Evolutionary conservation across 2,113 vertebrate genomes (phyloP).

Genomic region (Ctenomys sociabilis): DNA sequence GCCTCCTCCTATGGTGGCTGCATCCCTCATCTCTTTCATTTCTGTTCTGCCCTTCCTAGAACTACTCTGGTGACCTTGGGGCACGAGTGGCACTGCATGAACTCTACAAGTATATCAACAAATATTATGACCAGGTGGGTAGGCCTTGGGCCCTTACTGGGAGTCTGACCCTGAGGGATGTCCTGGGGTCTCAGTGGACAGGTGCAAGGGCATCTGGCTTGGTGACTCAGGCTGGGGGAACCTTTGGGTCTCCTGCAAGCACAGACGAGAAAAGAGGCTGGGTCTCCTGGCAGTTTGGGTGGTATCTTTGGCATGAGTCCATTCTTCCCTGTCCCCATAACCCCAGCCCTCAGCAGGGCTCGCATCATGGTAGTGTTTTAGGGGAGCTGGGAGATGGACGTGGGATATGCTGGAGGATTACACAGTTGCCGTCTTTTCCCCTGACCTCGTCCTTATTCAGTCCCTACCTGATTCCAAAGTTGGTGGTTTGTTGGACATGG

Average conservation of each 20-base stretch:
- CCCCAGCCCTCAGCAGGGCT: not conserved
- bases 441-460: too few species aligned
- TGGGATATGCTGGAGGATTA: not conserved
- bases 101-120: constrained; percentile 99
- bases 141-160: not conserved
- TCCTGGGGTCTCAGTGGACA: not conserved
- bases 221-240: not conserved
- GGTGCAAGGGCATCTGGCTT: not conserved
- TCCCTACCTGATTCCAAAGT: not conserved
- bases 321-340: not conserved
- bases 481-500: not conserved
- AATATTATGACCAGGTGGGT: constrained; percentile 98
- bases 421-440: not conserved
- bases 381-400: not conserved
- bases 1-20: not conserved
- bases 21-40: constrained; percentile 38
- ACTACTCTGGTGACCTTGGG: constrained; percentile 97
- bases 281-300: not conserved
- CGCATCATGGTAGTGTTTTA: not conserved
- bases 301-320: not conserved
- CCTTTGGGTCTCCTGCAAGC: not conserved
- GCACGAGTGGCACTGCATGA: constrained; percentile 97
- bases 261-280: not conserved
- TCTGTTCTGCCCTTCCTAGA: constrained; percentile 84
- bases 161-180: not conserved